Evolutionary conservation across 2,797 vertebrate genomes (phyloP).

Genomic region (Hippoglossus hippoglossus): DNA sequence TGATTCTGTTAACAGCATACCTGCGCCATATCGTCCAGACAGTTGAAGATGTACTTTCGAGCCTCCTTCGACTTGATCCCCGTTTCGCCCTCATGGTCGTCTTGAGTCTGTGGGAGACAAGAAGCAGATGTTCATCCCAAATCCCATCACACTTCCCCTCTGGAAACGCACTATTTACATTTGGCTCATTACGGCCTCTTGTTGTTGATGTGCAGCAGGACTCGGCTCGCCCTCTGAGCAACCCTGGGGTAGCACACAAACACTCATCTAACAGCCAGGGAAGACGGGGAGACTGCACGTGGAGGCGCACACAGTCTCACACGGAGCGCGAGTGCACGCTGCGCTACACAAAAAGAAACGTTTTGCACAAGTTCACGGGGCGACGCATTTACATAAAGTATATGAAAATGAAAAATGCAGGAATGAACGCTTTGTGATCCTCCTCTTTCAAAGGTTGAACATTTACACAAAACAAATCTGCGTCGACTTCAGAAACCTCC

Average conservation of each 20-base stretch:
- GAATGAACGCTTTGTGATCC: conserved; percentile 16
- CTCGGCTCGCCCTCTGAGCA: conserved; percentile 72
- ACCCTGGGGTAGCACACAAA: conserved; percentile 73
- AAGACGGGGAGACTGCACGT: conserved; percentile 9
- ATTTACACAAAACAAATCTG: conserved; percentile 13
- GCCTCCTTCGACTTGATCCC: conserved; percentile 99
- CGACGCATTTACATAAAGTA: background rate
- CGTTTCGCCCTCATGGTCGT: conserved; percentile 98
- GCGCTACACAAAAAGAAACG: background rate
- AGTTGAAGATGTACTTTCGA: conserved; percentile 99
- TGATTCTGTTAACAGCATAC: conserved; percentile 76
- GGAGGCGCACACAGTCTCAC: conserved; percentile 22
- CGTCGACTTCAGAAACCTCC: conserved; percentile 36
- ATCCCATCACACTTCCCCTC: conserved; percentile 74
- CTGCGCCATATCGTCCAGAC: conserved; percentile 99
- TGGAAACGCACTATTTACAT: conserved; percentile 79
- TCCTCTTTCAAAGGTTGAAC: too few species aligned
- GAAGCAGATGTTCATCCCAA: conserved; percentile 78
- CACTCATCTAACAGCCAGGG: conserved; percentile 60
- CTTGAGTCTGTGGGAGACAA: conserved; percentile 90
- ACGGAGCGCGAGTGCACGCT: background rate
- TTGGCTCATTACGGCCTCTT: conserved; percentile 76
- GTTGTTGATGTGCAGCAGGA: conserved; percentile 76
- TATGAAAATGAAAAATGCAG: conserved; percentile 3
- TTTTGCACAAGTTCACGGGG: background rate